phyloP scores from a whole-genome alignment of 2,797 vertebrate species.

The Xenopus petersii region DNA sequence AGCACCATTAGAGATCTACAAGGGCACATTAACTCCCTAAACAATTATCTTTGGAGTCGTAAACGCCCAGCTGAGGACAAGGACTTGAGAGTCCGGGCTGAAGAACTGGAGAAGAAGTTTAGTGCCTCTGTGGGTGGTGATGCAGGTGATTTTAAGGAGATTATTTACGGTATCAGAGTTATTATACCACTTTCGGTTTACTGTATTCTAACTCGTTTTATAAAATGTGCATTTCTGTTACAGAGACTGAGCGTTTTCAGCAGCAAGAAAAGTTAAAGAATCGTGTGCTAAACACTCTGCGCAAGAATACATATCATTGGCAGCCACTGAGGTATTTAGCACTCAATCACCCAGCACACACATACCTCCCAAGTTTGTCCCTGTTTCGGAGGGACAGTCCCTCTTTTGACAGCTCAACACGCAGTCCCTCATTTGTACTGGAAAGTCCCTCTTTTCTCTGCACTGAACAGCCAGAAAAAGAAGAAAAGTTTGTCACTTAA shows the following conservation, averaged over 20 bases:
- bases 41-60: slow-evolving; percentile 81
- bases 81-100: slow-evolving; percentile 66
- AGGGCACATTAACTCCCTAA: slow-evolving; percentile 60
- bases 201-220: neutral
- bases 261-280: slow-evolving; percentile 63
- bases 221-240: neutral
- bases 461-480: no score
- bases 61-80: slow-evolving; percentile 69
- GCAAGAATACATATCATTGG: slow-evolving; percentile 78
- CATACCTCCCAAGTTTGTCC: no score
- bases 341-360: no score
- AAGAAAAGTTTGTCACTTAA: no score
- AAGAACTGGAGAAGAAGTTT: slow-evolving; percentile 63
- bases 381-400: no score
- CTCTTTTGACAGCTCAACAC: no score
- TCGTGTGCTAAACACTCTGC: slow-evolving; percentile 65
- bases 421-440: no score
- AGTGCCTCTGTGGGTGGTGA: slow-evolving; percentile 16
- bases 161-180: neutral
- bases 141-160: slow-evolving; percentile 6
- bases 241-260: slow-evolving; percentile 1
- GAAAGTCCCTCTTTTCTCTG: no score
- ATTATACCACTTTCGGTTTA: neutral
- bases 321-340: slow-evolving; percentile 68
- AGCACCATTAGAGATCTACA: slow-evolving; percentile 57